Conservation (phyloP, 2,797 vertebrate genomes). For the Sebastes flavidus region DNA sequence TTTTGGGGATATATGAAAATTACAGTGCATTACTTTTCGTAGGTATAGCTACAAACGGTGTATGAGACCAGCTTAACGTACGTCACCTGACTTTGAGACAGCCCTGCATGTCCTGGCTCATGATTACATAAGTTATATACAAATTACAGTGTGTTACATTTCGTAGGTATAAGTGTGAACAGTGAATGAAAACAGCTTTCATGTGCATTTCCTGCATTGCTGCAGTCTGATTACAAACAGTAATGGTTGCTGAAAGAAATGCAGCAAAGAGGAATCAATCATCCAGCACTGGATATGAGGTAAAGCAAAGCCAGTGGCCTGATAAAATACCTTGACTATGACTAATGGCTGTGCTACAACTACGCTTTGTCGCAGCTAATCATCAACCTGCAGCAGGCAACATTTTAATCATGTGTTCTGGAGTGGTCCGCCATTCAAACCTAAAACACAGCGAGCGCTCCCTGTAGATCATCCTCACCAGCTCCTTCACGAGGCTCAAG, state of each 20-base stretch:
- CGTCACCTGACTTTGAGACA: not conserved
- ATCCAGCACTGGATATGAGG: not conserved
- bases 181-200: not conserved
- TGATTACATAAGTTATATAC: not conserved
- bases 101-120: not conserved
- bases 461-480: not conserved
- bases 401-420: slow-evolving; percentile 6
- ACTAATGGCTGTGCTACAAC: not conserved
- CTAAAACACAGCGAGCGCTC: not conserved
- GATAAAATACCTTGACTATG: not conserved
- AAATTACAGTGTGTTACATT: not conserved
- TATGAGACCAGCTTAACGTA: not conserved
- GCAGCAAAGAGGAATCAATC: not conserved
- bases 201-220: not conserved
- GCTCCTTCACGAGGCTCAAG: not conserved
- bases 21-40: no score
- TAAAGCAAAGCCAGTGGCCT: not conserved
- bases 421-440: slow-evolving; percentile 9
- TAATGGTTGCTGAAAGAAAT: not conserved
- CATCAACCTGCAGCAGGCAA: not conserved
- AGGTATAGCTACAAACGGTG: no score
- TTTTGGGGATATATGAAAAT: no score
- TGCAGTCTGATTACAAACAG: not conserved
- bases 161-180: not conserved
- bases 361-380: not conserved